These are phyloP conservation scores for Drosophila mayaguana DNA, from an alignment of 2,888 invertebrate species.

Conservation along the genomic window DNA sequence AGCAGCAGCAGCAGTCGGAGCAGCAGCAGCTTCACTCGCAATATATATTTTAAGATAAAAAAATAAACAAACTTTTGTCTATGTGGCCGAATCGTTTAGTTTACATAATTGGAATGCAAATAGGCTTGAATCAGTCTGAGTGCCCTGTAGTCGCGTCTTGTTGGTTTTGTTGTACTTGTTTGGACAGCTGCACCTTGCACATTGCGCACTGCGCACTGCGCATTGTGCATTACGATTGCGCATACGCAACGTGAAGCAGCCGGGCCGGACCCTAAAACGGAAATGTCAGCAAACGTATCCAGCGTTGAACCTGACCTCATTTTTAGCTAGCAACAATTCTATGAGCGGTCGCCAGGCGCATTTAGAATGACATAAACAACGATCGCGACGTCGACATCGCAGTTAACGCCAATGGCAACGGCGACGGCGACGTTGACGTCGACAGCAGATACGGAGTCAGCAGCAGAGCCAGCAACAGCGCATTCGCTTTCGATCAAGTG, in stretches of 20 bases:
- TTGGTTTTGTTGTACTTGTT: slow-evolving; percentile 21
- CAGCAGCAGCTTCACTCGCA: slow-evolving; percentile 23
- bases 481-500: slow-evolving; percentile 81
- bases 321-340: slow-evolving; percentile 31
- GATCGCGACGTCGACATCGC: slow-evolving; percentile 4
- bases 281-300: slow-evolving; percentile 26
- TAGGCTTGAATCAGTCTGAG: slow-evolving; percentile 28
- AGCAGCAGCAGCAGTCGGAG: slow-evolving; percentile 19
- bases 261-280: slow-evolving; percentile 14
- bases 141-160: slow-evolving; percentile 1
- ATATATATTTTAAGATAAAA: slow-evolving; percentile 34
- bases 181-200: slow-evolving; percentile 44
- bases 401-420: slow-evolving; percentile 9
- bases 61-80: slow-evolving; percentile 48
- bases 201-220: slow-evolving; percentile 20
- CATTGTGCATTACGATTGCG: slow-evolving; percentile 21
- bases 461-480: slow-evolving; percentile 8
- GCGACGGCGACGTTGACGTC: slow-evolving; percentile 7
- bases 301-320: slow-evolving; percentile 59
- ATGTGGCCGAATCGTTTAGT: slow-evolving; percentile 35
- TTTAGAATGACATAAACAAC: slow-evolving; percentile 58
- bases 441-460: background rate
- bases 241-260: slow-evolving; percentile 28
- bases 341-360: slow-evolving; percentile 29
- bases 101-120: slow-evolving; percentile 63